Base-by-base conservation (phyloP, 1,140 invertebrate genomes). In the Papilio polyxenes region DNA sequence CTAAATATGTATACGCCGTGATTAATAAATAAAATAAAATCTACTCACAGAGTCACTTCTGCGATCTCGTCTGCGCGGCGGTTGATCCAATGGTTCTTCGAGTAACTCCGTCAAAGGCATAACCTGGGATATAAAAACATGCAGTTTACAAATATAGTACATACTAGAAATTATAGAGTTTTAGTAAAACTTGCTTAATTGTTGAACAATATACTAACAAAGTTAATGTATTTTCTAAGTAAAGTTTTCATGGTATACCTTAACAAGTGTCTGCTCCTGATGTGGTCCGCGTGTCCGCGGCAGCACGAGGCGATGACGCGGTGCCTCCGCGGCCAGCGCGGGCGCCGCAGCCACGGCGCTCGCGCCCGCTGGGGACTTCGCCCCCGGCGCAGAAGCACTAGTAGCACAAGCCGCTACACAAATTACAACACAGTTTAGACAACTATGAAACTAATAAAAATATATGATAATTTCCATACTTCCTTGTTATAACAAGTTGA, bases 261-360 rank as follows among this genome's bases (percentile, higher is more conserved):
- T 95, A 51, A 94, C 92, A 48, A 95, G 89, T 0, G 94, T 95
- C 23, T 95, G 94, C 81, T 95, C 93, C 23, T 88, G 87, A 44
- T 88, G 90, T 15, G 89, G 91, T 4, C 86, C 81, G 20, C 84
- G 82, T 6, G 85, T 65, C 20, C 90, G 81, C 10, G 90, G 87
- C 37, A 93, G 86, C 59, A 93, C 91, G 2, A 92, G 84, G 72
- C 89, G 85, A 82, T 88, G 88, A 1, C 86, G 83, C 11, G 69
- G 84, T 59, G 59, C 77, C 65, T 59, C 83, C 72, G 53, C 82
- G 83, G 81, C 75, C 83, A 53, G 81, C 80, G 59, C 81, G 72
- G 17, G 83, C 75, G 49, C 83, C n/a, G 75, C 81, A 48, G 79
- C 62, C 62, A 62, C 74, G 9, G 72, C 84, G 82, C 76, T 84